Evolutionary conservation across 2,797 vertebrate genomes (phyloP).

Genomic region (Melanotaenia pygmaea): DNA sequence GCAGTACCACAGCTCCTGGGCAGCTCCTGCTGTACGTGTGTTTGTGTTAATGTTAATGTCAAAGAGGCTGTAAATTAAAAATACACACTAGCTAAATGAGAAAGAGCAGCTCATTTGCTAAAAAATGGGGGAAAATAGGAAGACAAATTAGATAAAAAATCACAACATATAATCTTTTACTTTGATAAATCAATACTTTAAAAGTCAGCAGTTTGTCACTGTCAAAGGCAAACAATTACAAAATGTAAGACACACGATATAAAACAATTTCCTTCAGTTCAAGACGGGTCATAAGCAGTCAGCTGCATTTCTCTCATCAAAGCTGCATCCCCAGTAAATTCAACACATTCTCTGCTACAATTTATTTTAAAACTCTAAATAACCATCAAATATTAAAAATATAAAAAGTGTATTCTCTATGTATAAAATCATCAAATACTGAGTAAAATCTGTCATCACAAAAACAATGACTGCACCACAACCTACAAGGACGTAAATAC

Average conservation of each 20-base stretch:
- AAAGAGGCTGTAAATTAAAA: not conserved
- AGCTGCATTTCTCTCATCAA: slow-evolving; percentile 20
- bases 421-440: slow-evolving; percentile 27
- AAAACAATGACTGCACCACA: slow-evolving; percentile 3
- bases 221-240: slow-evolving; percentile 61
- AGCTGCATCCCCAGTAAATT: slow-evolving; percentile 12
- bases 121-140: too few relatives aligned
- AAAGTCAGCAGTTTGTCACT: slow-evolving; percentile 26
- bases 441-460: slow-evolving; percentile 5
- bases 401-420: slow-evolving; percentile 43
- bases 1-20: not conserved
- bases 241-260: slow-evolving; percentile 57
- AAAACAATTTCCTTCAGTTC: slow-evolving; percentile 35
- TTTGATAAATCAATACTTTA: slow-evolving; percentile 38
- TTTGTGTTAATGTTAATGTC: not conserved
- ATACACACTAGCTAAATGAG: not conserved
- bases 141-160: slow-evolving; percentile 14
- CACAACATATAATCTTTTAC: slow-evolving; percentile 30
- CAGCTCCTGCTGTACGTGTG: too few relatives aligned
- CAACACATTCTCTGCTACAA: not conserved
- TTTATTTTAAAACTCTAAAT: slow-evolving; percentile 12
- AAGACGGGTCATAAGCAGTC: slow-evolving; percentile 6
- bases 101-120: too few relatives aligned
- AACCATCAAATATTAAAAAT: slow-evolving; percentile 22
- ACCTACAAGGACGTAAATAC: slow-evolving; percentile 4